A percentile compares a stretch with the other conserved stretches of the same genome.
Conservation (phyloP, 2,888 invertebrate genomes). For the Lucinisca nassula region DNA sequence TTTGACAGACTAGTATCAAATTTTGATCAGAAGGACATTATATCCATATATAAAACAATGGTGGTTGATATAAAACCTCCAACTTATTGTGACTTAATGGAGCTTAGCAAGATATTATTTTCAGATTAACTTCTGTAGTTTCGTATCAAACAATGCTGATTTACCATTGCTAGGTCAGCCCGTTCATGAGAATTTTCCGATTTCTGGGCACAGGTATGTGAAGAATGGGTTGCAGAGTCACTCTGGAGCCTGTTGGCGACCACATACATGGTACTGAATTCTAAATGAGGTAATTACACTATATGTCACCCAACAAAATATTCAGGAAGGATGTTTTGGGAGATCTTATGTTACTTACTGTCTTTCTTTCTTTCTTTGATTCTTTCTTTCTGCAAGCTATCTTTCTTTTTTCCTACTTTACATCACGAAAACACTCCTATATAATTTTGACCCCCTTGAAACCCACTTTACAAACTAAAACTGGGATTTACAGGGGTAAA, state of each 20-base stretch:
- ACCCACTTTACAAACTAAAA: too few relatives aligned
- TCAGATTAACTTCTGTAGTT: constrained; percentile 55
- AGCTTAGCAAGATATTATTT: constrained; percentile 41
- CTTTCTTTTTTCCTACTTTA: too few relatives aligned
- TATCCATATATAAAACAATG: constrained; percentile 65
- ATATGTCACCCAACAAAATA: neutral
- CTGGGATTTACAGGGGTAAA: too few relatives aligned
- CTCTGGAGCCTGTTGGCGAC: neutral
- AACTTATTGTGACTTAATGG: constrained; percentile 61
- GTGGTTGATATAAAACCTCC: constrained; percentile 47
- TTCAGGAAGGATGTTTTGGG: too few relatives aligned
- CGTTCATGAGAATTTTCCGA: constrained; percentile 62
- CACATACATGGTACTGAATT: neutral
- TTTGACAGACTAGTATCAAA: constrained; percentile 67
- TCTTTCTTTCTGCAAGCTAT: too few relatives aligned
- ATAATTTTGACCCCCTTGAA: too few relatives aligned
- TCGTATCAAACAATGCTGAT: constrained; percentile 55
- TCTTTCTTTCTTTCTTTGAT: too few relatives aligned
- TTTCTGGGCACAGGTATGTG: neutral
- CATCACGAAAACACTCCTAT: too few relatives aligned
- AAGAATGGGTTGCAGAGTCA: neutral
- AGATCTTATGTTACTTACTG: too few relatives aligned
- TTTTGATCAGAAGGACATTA: constrained; percentile 62
- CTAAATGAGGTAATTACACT: too few relatives aligned
- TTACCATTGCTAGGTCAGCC: constrained; percentile 45